These are phyloP conservation scores for Maccullochella peelii DNA, from an alignment of 2,113 vertebrate genomes.

Conservation along the genomic window DNA sequence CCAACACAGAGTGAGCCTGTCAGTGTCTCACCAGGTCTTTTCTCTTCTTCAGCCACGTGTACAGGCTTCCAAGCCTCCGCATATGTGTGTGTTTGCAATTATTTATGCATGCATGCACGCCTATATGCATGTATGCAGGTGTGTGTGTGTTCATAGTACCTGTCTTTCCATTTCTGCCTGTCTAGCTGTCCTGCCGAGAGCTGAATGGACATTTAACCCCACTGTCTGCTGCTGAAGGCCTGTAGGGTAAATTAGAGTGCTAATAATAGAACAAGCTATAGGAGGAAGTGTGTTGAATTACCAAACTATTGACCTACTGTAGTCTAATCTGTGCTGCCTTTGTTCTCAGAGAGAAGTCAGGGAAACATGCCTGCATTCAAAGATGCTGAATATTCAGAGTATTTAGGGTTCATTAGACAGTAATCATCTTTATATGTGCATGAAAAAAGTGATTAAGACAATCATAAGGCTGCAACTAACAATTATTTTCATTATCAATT, in stretches of 20 bases:
- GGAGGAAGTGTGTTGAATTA: not conserved
- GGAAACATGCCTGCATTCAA: not conserved
- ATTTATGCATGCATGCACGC: not conserved
- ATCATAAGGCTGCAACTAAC: not conserved
- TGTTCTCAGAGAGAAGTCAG: not conserved
- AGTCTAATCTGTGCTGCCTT: not conserved
- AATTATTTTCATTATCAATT: too few relatives aligned
- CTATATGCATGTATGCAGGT: not conserved
- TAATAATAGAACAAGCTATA: constrained; percentile 51
- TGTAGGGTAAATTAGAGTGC: constrained; percentile 24
- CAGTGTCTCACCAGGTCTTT: not conserved
- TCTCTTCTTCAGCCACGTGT: not conserved
- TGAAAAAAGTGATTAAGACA: not conserved
- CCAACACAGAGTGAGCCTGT: not conserved
- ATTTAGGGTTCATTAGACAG: not conserved
- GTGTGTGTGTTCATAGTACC: not conserved
- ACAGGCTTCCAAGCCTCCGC: not conserved
- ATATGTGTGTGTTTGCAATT: not conserved
- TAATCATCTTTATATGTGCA: not conserved
- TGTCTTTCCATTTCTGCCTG: constrained; percentile 1
- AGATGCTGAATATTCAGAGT: too few relatives aligned
- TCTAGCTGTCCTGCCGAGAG: constrained; percentile 17
- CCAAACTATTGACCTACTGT: not conserved
- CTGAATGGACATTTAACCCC: constrained; percentile 21
- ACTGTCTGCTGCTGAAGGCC: constrained; percentile 20